Evolutionary conservation across 2,797 vertebrate genomes (phyloP).

Genomic region (Mus minutoides): DNA sequence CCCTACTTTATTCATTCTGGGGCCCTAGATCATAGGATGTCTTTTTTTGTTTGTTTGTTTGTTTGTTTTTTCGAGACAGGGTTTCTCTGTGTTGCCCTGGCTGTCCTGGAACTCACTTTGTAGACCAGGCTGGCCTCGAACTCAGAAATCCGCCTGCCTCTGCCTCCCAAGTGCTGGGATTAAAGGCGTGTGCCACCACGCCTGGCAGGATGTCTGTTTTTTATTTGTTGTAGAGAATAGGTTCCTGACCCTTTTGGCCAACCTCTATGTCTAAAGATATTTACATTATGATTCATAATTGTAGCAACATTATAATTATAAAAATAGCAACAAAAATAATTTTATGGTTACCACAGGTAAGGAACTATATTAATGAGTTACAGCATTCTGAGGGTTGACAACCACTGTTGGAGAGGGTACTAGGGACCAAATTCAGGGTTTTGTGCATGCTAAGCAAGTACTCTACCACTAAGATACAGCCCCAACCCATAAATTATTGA

Average conservation of each 20-base stretch:
- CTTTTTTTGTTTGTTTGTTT: neutral
- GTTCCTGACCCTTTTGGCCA: neutral
- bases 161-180: too few relatives aligned
- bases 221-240: neutral
- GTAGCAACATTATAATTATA: neutral
- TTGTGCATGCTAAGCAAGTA: neutral
- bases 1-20: neutral
- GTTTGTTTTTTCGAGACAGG: too few relatives aligned
- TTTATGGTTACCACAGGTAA: neutral
- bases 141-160: too few relatives aligned
- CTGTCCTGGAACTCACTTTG: too few relatives aligned
- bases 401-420: neutral
- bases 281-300: neutral
- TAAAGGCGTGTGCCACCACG: too few relatives aligned
- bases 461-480: neutral
- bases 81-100: too few relatives aligned
- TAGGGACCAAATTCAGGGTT: neutral
- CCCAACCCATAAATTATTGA: neutral
- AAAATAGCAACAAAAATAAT: neutral
- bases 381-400: neutral
- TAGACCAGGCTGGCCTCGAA: too few relatives aligned
- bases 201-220: neutral
- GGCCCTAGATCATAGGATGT: neutral
- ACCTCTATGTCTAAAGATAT: neutral
- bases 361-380: neutral